phyloP scores from a whole-genome alignment of 2,888 invertebrate species.

The Coronaproctus castanopsis region DNA sequence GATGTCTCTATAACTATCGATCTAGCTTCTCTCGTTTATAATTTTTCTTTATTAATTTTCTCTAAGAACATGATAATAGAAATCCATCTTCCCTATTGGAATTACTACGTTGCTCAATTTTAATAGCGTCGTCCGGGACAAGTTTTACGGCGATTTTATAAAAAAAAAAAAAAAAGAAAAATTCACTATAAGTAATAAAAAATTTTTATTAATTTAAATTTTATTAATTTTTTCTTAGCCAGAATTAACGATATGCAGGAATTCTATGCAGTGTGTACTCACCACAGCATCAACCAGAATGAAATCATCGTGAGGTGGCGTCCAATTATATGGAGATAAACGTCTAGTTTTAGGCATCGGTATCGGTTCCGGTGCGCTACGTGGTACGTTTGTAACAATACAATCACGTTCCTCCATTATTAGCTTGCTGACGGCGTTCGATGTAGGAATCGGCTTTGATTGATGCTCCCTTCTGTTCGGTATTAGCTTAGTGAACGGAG shows the following conservation, averaged over 20 bases:
- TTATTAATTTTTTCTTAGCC: neutral
- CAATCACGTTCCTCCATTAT: neutral
- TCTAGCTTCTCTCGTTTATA: too few species aligned
- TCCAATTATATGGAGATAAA: neutral
- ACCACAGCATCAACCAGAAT: neutral
- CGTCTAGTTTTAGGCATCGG: neutral
- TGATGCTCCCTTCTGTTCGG: constrained; percentile 16
- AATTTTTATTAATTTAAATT: too few species aligned
- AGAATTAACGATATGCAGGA: neutral
- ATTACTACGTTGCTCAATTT: too few species aligned
- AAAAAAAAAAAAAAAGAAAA: too few species aligned
- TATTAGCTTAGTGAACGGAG: constrained; percentile 42
- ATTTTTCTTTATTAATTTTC: too few species aligned
- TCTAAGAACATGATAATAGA: too few species aligned
- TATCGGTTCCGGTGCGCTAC: neutral
- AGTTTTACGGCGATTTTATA: too few species aligned
- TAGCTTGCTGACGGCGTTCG: neutral
- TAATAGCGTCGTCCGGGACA: too few species aligned
- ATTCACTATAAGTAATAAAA: too few species aligned
- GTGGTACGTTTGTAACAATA: neutral
- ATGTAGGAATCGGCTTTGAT: neutral
- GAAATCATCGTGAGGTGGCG: neutral
- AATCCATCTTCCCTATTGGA: too few species aligned
- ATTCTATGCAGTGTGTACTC: too few species aligned
- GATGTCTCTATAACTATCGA: too few species aligned